Conservation (phyloP, 2,113 vertebrate species). For the Leucopsar rothschildi region DNA sequence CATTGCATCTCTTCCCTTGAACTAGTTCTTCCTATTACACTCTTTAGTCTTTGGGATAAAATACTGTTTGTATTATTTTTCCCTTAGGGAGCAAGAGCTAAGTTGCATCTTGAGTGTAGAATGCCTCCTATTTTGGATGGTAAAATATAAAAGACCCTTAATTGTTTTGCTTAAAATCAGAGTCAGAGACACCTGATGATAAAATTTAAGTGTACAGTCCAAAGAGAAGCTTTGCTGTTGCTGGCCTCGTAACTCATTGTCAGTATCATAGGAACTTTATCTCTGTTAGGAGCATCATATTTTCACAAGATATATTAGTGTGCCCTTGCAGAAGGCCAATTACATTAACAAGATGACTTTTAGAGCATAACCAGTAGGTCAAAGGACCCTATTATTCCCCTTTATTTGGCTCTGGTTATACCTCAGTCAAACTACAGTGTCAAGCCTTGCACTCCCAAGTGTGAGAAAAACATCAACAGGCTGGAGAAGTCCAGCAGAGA, state of each 20-base stretch:
- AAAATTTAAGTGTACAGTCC: background rate
- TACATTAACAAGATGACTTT: background rate
- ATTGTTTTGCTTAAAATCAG: background rate
- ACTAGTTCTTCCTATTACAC: background rate
- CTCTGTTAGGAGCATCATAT: background rate
- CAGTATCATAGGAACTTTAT: background rate
- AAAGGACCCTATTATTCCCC: background rate
- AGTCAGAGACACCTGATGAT: background rate
- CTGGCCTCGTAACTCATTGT: background rate
- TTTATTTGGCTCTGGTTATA: background rate
- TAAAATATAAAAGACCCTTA: background rate
- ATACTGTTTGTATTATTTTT: background rate
- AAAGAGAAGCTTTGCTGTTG: background rate
- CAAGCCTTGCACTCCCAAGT: background rate
- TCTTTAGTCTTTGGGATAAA: background rate
- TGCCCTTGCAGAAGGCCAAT: background rate
- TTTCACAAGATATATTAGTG: background rate
- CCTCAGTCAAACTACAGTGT: background rate
- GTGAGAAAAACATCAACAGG: accelerated
- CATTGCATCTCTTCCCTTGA: background rate
- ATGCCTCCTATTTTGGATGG: background rate
- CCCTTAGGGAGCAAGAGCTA: background rate
- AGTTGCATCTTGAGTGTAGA: background rate
- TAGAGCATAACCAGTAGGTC: background rate
- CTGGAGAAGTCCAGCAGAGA: background rate